Conservation (phyloP, 2,888 invertebrate genomes). For the Homarus gammarus region DNA sequence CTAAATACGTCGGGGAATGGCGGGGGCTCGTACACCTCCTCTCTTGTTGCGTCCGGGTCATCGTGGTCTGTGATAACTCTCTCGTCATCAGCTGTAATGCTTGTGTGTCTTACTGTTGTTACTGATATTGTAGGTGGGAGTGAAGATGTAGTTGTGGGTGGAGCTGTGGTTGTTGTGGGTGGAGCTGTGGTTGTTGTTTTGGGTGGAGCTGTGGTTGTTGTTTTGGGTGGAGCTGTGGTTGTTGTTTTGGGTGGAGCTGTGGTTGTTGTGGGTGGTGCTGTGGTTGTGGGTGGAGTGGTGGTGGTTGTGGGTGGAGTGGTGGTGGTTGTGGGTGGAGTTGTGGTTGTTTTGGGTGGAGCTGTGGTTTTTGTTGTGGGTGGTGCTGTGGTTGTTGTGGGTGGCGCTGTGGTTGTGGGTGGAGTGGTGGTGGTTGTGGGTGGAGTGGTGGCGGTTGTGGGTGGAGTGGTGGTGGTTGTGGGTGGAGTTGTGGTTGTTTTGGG, state of each 20-base stretch:
- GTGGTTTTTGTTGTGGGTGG: conserved; percentile 21
- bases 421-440: background rate
- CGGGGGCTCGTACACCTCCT: conserved; percentile 50
- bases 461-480: background rate
- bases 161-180: conserved; percentile 12
- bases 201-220: background rate
- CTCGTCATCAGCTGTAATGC: background rate
- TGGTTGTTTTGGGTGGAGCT: background rate
- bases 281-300: conserved; percentile 10
- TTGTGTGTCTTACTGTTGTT: background rate
- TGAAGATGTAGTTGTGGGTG: conserved; percentile 9
- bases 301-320: conserved; percentile 11
- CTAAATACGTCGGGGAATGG: conserved; percentile 71
- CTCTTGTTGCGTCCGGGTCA: conserved; percentile 3
- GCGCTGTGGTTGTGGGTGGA: background rate
- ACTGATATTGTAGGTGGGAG: too few species aligned
- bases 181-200: background rate
- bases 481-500: background rate
- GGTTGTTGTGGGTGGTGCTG: conserved; percentile 12
- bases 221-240: background rate
- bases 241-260: background rate
- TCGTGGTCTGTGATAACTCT: too few species aligned
- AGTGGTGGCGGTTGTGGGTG: background rate
- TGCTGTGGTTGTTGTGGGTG: conserved; percentile 15
- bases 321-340: background rate